phyloP scores from a whole-genome alignment of 2,888 invertebrate species.

The Cremastinae sp. region DNA sequence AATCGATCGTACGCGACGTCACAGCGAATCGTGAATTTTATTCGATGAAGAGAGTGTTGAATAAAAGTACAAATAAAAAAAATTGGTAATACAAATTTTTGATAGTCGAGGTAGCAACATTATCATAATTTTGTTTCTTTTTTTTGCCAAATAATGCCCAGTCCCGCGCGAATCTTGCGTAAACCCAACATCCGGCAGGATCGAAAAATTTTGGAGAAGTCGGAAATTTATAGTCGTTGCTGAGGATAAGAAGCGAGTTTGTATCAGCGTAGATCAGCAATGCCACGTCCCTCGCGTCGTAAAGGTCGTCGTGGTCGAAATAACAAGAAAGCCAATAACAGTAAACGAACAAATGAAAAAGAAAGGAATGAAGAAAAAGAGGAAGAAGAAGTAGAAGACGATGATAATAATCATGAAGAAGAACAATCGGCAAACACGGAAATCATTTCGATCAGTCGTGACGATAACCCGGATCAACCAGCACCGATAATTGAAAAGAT shows the following conservation, averaged over 20 bases:
- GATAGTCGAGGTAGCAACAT: no score
- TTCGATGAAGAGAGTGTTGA: background rate
- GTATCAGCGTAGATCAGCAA: conserved; percentile 51
- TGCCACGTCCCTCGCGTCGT: conserved; percentile 74
- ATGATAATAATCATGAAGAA: no score
- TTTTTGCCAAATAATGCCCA: conserved; percentile 7
- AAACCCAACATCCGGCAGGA: conserved; percentile 53
- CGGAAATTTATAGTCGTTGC: conserved; percentile 64
- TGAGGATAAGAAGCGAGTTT: conserved; percentile 59
- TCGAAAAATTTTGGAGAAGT: conserved; percentile 39
- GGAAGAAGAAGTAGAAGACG: no score
- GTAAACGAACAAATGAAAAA: conserved; percentile 30
- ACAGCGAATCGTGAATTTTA: conserved; percentile 53
- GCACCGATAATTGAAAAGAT: no score
- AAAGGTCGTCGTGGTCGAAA: conserved; percentile 71
- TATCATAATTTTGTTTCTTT: background rate
- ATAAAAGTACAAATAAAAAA: background rate
- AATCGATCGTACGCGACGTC: conserved; percentile 57
- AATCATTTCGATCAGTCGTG: no score
- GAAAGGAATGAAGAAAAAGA: conserved; percentile 16
- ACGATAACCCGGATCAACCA: no score
- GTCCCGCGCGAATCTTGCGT: conserved; percentile 46
- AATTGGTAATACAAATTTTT: no score
- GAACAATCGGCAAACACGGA: no score
- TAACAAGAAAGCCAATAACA: conserved; percentile 48